Conservation (phyloP, 1,140 invertebrate species). For the Neotoxoptera formosana region DNA sequence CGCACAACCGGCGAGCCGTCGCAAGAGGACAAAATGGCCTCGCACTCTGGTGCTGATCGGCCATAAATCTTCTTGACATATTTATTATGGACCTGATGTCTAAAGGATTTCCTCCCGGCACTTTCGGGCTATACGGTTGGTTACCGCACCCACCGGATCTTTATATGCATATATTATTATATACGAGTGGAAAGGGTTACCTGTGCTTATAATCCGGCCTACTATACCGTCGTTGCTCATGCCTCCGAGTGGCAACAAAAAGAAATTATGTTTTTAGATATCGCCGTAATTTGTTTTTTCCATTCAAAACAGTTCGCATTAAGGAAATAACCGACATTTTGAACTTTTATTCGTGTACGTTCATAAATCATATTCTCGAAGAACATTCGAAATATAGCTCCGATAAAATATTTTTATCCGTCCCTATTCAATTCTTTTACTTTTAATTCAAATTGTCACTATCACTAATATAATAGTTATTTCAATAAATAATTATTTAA, state of each 20-base stretch:
- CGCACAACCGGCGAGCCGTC: not conserved
- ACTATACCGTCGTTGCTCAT: not conserved
- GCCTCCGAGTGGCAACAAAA: not conserved
- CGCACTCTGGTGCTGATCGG: conserved; percentile 25
- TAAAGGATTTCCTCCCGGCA: conserved; percentile 50
- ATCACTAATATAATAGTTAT: not conserved
- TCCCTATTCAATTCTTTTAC: not conserved
- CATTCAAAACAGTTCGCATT: not conserved
- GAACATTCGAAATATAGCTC: not conserved
- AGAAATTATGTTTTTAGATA: not conserved
- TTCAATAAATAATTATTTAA: not conserved
- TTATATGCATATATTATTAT: too few relatives aligned
- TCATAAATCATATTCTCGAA: not conserved
- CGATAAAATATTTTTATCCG: not conserved
- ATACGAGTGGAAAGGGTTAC: not conserved
- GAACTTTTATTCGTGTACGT: not conserved
- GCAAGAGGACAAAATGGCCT: conserved; percentile 42
- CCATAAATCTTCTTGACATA: conserved; percentile 55
- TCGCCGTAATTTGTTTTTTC: not conserved
- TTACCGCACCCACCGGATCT: not conserved
- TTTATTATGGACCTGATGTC: conserved; percentile 50
- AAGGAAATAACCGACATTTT: not conserved
- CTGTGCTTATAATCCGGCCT: not conserved
- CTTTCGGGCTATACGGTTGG: not conserved
- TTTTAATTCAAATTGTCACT: not conserved